Evolutionary conservation across 2,113 vertebrate genomes (phyloP).

Genomic region (Anser cygnoides): DNA sequence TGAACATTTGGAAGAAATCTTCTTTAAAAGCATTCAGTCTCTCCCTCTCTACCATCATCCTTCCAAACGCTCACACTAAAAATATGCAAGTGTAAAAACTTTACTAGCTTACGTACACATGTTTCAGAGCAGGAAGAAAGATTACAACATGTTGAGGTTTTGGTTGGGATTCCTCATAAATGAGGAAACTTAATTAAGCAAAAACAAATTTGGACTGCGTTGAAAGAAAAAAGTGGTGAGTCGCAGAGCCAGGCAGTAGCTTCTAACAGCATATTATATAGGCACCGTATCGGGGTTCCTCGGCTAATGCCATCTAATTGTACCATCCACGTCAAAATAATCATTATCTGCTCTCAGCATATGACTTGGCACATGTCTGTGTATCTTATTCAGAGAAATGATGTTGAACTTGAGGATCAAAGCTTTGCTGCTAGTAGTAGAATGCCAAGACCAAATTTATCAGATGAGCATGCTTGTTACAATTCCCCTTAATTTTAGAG

Average conservation of each 20-base stretch:
- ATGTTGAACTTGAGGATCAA: neutral
- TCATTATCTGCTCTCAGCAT: neutral
- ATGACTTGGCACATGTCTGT: neutral
- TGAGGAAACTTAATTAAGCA: constrained; percentile 26
- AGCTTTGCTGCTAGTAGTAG: neutral
- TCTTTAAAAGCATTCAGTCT: neutral
- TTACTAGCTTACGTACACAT: constrained; percentile 10
- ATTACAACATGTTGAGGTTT: neutral
- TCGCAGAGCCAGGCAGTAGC: neutral
- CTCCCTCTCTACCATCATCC: neutral
- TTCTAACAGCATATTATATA: neutral
- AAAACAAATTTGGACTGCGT: neutral
- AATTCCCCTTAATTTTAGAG: neutral
- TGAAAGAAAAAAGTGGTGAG: neutral
- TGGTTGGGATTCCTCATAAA: neutral
- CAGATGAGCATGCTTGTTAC: neutral
- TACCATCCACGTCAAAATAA: neutral
- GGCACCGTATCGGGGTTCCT: neutral
- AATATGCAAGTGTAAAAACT: neutral
- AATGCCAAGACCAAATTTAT: neutral
- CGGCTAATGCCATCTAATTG: neutral
- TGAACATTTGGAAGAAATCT: neutral
- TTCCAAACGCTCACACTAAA: neutral
- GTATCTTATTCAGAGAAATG: neutral
- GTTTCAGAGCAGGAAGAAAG: constrained; percentile 8